These are phyloP conservation scores for Agrochola litura DNA, from an alignment of 2,888 invertebrate species.

Conservation along the genomic window DNA sequence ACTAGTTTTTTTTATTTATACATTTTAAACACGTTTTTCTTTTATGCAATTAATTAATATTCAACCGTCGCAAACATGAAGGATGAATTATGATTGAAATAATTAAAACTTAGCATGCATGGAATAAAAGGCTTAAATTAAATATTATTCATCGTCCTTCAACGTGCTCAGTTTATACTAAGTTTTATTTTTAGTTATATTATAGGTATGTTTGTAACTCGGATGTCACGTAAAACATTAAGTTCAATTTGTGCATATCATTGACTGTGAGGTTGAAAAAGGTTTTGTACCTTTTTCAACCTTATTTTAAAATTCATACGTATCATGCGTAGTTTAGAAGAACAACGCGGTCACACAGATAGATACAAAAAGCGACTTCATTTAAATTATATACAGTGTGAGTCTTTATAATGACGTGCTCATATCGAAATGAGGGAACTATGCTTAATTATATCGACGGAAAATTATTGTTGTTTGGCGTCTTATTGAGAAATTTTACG, in stretches of 20 bases:
- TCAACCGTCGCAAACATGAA: slow-evolving; percentile 23
- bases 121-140: slow-evolving; percentile 19
- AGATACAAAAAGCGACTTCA: no score
- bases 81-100: slow-evolving; percentile 33
- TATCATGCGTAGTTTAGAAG: no score
- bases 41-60: slow-evolving; percentile 34
- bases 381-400: no score
- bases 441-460: no score
- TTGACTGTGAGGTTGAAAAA: background rate
- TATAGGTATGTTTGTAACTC: background rate
- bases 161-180: background rate
- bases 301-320: background rate
- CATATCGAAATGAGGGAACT: no score
- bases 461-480: no score
- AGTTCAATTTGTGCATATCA: background rate
- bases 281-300: background rate
- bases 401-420: no score
- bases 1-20: slow-evolving; percentile 9
- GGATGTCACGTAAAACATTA: background rate
- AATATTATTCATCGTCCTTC: background rate
- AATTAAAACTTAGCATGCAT: slow-evolving; percentile 33
- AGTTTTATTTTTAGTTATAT: background rate
- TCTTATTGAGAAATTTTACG: no score
- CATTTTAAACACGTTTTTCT: slow-evolving; percentile 27
- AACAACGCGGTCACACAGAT: no score